Base-by-base conservation (phyloP, 2,888 invertebrate genomes). In the Rotaria socialis region DNA sequence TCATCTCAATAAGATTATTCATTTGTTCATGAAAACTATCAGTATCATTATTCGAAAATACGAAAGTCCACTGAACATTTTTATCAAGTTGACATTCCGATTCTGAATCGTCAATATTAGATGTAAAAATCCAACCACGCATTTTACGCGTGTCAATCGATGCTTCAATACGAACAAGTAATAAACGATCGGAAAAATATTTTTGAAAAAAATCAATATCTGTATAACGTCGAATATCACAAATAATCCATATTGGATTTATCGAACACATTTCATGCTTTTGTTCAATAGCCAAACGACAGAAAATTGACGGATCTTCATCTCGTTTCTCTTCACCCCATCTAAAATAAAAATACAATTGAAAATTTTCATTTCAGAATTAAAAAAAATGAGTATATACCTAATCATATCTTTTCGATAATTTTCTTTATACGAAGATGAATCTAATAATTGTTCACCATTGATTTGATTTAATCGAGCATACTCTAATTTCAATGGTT, bases 211-310 rank as follows among this genome's bases (percentile, higher is more conserved):
- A 80, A 0, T 80, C 80, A 47, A 80, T 80, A 80, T 80, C 80
- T 41, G 80, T 80, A 80, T 80, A 47, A 47, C 80, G 80, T 80
- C 80, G 80, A 80, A 80, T 80, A 80, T 80, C 80, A 80, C 80
- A 80, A 5, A 80, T 19, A 47, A 80, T 80, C 80, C 80, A 80
- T 24, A 47, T 43, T 0, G 43, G 47, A 47, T 47, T 80, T 80
- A n/a, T 47, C 19, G n/a, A 47, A 80, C 80, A 80, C 11, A 47
- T 5, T 47, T 47, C 43, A 80, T 80, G 14, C 14, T 80, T 80
- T 80, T 80, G 80, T 80, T 80, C 47, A 16, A 80, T 80, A 43
- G 80, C 80, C n/a, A 80, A 11, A 47, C 47, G 47, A 80, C 80
- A 80, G 47, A 80, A 80, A 11, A 80, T 80, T 22, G 80, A 80